Evolutionary conservation across 2,797 vertebrate genomes (phyloP).

Genomic region (Pseudomugil gertrudae): DNA sequence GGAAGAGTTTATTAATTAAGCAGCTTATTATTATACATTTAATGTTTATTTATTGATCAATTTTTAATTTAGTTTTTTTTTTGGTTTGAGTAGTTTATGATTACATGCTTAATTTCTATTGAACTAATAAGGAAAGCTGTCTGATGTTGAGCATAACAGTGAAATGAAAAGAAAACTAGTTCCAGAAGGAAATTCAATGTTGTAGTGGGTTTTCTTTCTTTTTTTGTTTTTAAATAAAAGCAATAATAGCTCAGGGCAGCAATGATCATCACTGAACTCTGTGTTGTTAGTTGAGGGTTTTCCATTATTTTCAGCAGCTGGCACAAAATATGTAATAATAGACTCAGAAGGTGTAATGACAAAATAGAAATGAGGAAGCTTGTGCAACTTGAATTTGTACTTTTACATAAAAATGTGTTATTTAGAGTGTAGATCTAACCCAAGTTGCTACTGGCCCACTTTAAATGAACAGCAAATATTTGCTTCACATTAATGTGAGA

Average conservation of each 20-base stretch:
- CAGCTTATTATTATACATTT: neutral
- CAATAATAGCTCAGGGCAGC: too few species aligned
- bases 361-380: neutral
- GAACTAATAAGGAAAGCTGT: neutral
- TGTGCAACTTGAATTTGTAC: neutral
- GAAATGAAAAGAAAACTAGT: too few species aligned
- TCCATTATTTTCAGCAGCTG: too few species aligned
- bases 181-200: too few species aligned
- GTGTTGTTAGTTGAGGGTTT: neutral
- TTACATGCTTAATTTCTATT: neutral
- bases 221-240: too few species aligned
- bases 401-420: neutral
- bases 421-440: neutral
- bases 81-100: neutral
- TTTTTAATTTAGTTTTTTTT: neutral
- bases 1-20: neutral
- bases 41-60: neutral
- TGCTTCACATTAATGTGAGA: constrained; percentile 53
- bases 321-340: neutral
- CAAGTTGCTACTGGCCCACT: neutral
- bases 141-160: neutral
- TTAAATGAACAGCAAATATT: constrained; percentile 53
- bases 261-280: too few species aligned
- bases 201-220: too few species aligned
- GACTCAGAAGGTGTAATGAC: too few species aligned